A percentile compares a stretch with the other conserved stretches of the same genome.
These are phyloP conservation scores for Capromys pilorides DNA, from an alignment of 2,797 vertebrate species.

Conservation along the genomic window DNA sequence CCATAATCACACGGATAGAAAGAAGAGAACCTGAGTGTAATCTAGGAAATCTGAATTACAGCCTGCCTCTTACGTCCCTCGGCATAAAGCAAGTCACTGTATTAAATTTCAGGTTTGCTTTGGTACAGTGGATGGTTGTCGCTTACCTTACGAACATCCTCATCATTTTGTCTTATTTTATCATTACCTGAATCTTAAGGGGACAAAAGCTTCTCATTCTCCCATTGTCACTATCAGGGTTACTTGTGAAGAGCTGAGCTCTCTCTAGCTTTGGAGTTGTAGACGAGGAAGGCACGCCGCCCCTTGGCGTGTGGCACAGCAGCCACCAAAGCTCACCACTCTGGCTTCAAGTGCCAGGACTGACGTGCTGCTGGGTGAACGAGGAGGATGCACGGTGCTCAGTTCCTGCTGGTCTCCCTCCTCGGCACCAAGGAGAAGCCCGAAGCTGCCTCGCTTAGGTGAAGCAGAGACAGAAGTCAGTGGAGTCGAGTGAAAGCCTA, in stretches of 20 bases:
- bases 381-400: not conserved
- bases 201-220: not conserved
- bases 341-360: not conserved
- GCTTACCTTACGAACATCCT: not conserved
- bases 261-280: not conserved
- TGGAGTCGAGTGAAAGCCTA: not conserved
- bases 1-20: not conserved
- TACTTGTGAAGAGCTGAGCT: not conserved
- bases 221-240: not conserved
- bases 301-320: not conserved
- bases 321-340: not conserved
- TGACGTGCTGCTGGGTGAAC: not conserved
- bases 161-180: not conserved
- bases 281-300: not conserved
- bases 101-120: slow-evolving; percentile 14
- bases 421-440: not conserved
- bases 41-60: not conserved
- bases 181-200: not conserved
- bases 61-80: not conserved
- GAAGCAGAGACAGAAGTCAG: not conserved
- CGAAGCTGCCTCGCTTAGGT: not conserved
- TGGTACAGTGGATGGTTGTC: not conserved
- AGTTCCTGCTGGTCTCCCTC: not conserved
- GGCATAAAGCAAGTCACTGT: not conserved
- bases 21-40: not conserved